phyloP scores from a whole-genome alignment of 2,113 vertebrate genomes.

The Triplophysa siluroides region DNA sequence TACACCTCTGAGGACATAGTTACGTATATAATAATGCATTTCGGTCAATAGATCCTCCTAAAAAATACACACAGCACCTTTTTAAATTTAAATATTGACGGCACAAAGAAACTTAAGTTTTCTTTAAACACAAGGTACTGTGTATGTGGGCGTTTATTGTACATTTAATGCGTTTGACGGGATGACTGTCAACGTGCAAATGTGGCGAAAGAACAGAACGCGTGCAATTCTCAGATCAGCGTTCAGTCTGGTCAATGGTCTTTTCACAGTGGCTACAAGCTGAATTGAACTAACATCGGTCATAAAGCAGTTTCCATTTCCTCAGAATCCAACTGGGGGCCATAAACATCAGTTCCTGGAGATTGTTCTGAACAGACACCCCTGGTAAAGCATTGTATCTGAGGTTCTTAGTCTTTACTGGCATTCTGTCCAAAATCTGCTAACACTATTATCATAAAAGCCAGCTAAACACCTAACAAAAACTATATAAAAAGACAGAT shows the following conservation, averaged over 20 bases:
- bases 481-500: too few relatives aligned
- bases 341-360: conserved; percentile 61
- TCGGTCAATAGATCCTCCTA: too few relatives aligned
- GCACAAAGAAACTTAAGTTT: too few relatives aligned
- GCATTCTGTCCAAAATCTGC: conserved; percentile 13
- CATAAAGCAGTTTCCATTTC: conserved; percentile 39
- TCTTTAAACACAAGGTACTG: too few relatives aligned
- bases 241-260: not conserved
- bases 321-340: conserved; percentile 53
- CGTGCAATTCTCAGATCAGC: not conserved
- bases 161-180: too few relatives aligned
- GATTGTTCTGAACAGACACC: conserved; percentile 44
- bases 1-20: too few relatives aligned
- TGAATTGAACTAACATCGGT: conserved; percentile 33
- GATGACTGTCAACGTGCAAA: too few relatives aligned
- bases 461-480: too few relatives aligned
- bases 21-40: too few relatives aligned
- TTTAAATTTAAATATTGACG: too few relatives aligned
- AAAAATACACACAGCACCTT: too few relatives aligned
- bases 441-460: not conserved
- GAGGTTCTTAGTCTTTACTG: not conserved
- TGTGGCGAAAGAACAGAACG: not conserved
- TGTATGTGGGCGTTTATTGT: too few relatives aligned
- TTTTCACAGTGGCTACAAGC: not conserved
- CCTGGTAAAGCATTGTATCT: conserved; percentile 9